Evolutionary conservation across 2,888 invertebrate species (phyloP).

Genomic region (Troides oblongomaculatus): DNA sequence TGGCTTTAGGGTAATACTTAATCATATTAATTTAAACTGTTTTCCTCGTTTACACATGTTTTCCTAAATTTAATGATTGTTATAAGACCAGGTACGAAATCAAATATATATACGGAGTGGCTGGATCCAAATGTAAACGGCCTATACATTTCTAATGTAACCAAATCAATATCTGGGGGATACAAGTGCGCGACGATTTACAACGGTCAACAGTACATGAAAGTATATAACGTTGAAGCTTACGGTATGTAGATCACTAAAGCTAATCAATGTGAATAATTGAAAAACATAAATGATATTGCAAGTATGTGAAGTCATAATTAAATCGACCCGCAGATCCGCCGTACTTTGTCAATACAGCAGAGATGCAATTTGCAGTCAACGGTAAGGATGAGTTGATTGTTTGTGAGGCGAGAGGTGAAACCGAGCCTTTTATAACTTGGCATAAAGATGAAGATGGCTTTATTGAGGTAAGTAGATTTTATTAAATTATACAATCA

Average conservation of each 20-base stretch:
- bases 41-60: slow-evolving; percentile 7
- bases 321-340: slow-evolving; percentile 45
- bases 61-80: slow-evolving; percentile 57
- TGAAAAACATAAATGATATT: slow-evolving; percentile 2
- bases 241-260: slow-evolving; percentile 50
- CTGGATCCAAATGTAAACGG: slow-evolving; percentile 43
- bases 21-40: slow-evolving; percentile 25
- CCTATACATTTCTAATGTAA: slow-evolving; percentile 54
- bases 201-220: slow-evolving; percentile 43
- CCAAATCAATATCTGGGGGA: slow-evolving; percentile 53
- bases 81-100: slow-evolving; percentile 72
- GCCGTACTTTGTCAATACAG: slow-evolving; percentile 49
- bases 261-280: slow-evolving; percentile 23
- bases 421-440: slow-evolving; percentile 44
- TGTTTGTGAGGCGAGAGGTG: slow-evolving; percentile 54
- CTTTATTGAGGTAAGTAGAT: slow-evolving; percentile 41
- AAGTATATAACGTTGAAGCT: slow-evolving; percentile 49
- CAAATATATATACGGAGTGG: slow-evolving; percentile 55
- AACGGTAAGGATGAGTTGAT: slow-evolving; percentile 50
- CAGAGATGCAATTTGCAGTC: slow-evolving; percentile 50
- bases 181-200: slow-evolving; percentile 57
- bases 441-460: slow-evolving; percentile 55
- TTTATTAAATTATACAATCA: too few relatives aligned
- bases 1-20: slow-evolving; percentile 54
- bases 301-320: background rate